Percentiles rank a stretch among this genome's conserved stretches.
Conservation (phyloP, 2,113 vertebrate genomes). For the Varanus komodoensis region DNA sequence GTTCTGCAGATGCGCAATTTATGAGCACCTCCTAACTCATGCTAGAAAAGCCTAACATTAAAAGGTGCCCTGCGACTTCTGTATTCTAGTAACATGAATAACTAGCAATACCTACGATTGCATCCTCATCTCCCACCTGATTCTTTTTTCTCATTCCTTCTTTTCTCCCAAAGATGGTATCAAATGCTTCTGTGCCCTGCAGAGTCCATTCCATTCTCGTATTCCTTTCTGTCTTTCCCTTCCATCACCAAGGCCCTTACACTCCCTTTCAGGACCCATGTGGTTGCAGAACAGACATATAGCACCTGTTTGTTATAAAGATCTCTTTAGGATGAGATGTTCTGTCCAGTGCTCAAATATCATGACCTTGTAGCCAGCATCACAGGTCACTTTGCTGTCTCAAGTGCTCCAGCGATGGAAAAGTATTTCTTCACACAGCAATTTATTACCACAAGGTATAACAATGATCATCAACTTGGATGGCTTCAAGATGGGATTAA, state of each 20-base stretch:
- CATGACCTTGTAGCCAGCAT: background rate
- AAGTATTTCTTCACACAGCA: background rate
- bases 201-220: background rate
- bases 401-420: background rate
- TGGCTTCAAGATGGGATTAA: background rate
- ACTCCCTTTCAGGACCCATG: background rate
- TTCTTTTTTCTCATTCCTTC: background rate
- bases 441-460: background rate
- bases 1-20: background rate
- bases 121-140: background rate
- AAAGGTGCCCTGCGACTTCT: background rate
- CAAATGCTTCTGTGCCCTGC: background rate
- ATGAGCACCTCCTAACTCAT: background rate
- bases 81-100: background rate
- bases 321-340: background rate
- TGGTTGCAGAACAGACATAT: background rate
- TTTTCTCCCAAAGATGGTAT: background rate
- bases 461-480: background rate
- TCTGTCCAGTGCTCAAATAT: background rate
- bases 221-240: background rate
- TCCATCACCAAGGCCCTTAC: background rate
- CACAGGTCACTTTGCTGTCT: background rate
- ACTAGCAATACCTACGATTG: rapidly evolving
- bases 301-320: background rate
- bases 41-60: background rate